A percentile compares a stretch with the other conserved stretches of the same genome.
Conservation (phyloP, 2,797 vertebrate species). For the Manis crassicaudata region DNA sequence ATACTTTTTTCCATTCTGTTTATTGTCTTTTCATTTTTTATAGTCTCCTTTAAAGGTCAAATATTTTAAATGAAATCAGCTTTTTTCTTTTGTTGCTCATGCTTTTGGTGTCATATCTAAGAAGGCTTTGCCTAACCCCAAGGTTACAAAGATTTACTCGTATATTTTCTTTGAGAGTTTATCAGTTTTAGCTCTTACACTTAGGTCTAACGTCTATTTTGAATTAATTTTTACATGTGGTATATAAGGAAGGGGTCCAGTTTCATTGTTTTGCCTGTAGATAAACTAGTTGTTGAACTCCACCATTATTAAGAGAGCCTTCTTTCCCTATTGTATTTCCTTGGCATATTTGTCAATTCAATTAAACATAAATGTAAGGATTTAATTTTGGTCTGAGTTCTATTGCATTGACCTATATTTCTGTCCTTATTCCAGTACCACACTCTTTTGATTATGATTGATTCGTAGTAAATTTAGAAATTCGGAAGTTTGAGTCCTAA, state of each 20-base stretch:
- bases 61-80: neutral
- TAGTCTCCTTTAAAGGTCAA: neutral
- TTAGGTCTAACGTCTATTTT: slow-evolving; percentile 15
- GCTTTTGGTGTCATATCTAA: neutral
- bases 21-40: neutral
- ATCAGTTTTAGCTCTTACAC: neutral
- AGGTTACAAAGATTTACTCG: neutral
- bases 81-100: neutral
- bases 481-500: neutral
- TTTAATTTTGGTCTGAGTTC: neutral
- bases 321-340: neutral
- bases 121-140: neutral
- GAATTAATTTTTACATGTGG: neutral
- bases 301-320: neutral
- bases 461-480: slow-evolving; percentile 5
- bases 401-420: neutral
- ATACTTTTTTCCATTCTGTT: neutral
- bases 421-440: neutral
- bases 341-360: neutral
- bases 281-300: neutral
- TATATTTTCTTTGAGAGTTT: neutral
- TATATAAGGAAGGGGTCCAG: neutral
- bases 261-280: neutral
- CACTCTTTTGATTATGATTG: neutral
- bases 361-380: neutral